These are phyloP conservation scores for Lapara coniferarum DNA, from an alignment of 2,888 invertebrate genomes.

Conservation along the genomic window DNA sequence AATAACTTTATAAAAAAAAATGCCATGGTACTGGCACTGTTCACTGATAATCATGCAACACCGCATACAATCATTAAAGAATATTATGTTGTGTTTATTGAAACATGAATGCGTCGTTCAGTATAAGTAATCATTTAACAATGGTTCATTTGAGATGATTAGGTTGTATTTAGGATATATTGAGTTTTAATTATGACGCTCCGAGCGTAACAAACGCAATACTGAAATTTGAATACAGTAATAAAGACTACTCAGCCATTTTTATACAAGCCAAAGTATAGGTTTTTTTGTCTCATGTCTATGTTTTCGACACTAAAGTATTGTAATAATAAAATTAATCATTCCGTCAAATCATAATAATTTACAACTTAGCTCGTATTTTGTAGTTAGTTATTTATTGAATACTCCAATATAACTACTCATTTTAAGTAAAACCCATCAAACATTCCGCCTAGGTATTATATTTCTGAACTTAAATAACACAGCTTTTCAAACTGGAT, in stretches of 20 bases:
- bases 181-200: not conserved
- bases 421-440: not conserved
- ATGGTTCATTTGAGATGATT: constrained; percentile 23
- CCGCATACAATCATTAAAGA: not conserved
- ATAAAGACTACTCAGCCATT: too few relatives aligned
- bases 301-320: too few relatives aligned
- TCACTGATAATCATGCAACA: not conserved
- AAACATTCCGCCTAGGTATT: not conserved
- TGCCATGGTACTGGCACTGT: not conserved
- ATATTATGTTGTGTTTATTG: constrained; percentile 16
- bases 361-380: too few relatives aligned
- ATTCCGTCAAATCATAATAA: not conserved
- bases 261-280: too few relatives aligned
- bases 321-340: not conserved
- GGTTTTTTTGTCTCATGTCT: too few relatives aligned
- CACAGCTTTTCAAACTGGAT: not conserved
- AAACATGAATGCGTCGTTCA: constrained; percentile 2
- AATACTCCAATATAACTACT: not conserved
- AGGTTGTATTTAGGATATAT: not conserved
- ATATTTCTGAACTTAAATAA: not conserved
- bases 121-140: constrained; percentile 35
- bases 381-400: not conserved
- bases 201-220: not conserved
- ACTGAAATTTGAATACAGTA: too few relatives aligned
- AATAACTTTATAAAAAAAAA: constrained; percentile 2